Percentiles rank a stretch among this genome's conserved stretches.
phyloP scores from a whole-genome alignment of 2,113 vertebrate species.

The Anoura caudifer region DNA sequence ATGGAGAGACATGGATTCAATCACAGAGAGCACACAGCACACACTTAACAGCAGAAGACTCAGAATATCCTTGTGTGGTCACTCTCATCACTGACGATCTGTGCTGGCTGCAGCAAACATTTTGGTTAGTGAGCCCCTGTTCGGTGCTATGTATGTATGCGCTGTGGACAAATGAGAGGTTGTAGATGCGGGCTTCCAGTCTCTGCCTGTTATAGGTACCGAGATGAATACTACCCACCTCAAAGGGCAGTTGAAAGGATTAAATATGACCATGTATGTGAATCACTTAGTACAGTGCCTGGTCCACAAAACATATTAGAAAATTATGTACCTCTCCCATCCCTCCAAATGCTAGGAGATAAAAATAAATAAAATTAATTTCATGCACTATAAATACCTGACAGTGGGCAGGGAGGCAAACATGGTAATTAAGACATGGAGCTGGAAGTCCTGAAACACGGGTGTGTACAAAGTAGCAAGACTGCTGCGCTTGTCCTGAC shows the following conservation, averaged over 20 bases:
- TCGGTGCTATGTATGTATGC: rapidly evolving
- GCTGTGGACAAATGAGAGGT: background rate
- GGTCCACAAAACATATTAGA: background rate
- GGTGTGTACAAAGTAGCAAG: background rate
- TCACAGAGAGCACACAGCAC: rapidly evolving
- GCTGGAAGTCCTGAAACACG: background rate
- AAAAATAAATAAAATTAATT: background rate
- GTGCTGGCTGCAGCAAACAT: rapidly evolving
- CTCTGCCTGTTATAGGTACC: background rate
- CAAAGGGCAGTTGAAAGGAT: background rate
- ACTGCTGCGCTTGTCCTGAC: rapidly evolving
- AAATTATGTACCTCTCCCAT: background rate
- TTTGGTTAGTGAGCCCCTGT: rapidly evolving
- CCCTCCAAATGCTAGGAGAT: background rate
- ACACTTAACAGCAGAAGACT: rapidly evolving
- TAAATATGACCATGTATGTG: background rate
- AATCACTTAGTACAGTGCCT: background rate
- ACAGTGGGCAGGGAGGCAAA: background rate
- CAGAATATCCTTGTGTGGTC: background rate
- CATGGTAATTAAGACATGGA: background rate
- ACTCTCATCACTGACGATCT: background rate
- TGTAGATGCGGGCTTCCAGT: background rate
- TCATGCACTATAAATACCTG: background rate
- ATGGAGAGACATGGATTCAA: rapidly evolving
- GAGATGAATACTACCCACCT: background rate